Evolutionary conservation across 2,797 vertebrate genomes (phyloP).

Genomic region (Discoglossus pictus): DNA sequence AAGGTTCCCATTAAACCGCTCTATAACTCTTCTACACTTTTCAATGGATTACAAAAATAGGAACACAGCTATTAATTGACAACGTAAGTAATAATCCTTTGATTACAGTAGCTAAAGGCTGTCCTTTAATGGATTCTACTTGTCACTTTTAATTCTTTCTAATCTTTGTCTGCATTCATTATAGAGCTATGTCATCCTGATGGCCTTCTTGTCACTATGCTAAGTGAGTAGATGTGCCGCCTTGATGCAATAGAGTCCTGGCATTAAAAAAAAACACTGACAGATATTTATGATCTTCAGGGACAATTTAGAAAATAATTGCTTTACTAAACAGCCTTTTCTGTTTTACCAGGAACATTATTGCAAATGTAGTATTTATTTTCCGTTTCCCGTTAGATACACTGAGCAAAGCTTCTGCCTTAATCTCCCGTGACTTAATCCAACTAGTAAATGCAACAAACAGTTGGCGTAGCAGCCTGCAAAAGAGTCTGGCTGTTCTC

Average conservation of each 20-base stretch:
- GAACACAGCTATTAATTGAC: slow-evolving; percentile 65
- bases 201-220: slow-evolving; percentile 60
- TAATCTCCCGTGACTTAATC: slow-evolving; percentile 69
- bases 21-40: slow-evolving; percentile 56
- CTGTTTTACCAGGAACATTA: slow-evolving; percentile 58
- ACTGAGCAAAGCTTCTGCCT: slow-evolving; percentile 58
- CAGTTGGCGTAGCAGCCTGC: slow-evolving; percentile 54
- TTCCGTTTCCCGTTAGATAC: slow-evolving; percentile 54
- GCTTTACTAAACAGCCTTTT: slow-evolving; percentile 63
- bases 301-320: slow-evolving; percentile 60
- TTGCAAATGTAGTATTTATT: slow-evolving; percentile 57
- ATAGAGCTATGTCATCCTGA: slow-evolving; percentile 62
- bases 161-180: slow-evolving; percentile 70
- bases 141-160: slow-evolving; percentile 73
- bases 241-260: slow-evolving; percentile 49
- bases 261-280: slow-evolving; percentile 56
- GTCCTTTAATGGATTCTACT: slow-evolving; percentile 67
- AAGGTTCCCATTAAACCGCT: slow-evolving; percentile 47
- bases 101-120: slow-evolving; percentile 70
- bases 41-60: slow-evolving; percentile 53
- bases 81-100: slow-evolving; percentile 68
- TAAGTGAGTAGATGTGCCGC: slow-evolving; percentile 63
- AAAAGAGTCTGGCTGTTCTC: slow-evolving; percentile 56
- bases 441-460: slow-evolving; percentile 60
- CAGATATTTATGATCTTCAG: slow-evolving; percentile 58